These are phyloP conservation scores for Siniperca obscura DNA, from an alignment of 2,797 vertebrate species.

Conservation along the genomic window DNA sequence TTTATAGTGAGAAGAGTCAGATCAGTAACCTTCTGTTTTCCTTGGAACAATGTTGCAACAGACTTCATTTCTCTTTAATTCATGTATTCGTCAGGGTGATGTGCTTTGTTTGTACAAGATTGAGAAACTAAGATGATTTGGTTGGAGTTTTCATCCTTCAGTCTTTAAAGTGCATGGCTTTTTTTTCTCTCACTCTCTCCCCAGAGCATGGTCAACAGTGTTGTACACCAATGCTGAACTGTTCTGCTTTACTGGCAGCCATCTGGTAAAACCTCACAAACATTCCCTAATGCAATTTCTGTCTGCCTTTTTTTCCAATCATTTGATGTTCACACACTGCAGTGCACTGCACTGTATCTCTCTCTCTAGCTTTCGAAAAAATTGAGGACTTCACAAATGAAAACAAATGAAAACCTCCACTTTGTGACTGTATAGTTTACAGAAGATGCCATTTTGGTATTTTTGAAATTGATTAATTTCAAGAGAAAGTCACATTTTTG, in stretches of 20 bases:
- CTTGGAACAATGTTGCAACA: slow-evolving; percentile 30
- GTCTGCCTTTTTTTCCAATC: slow-evolving; percentile 56
- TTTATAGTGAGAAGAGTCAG: slow-evolving; percentile 22
- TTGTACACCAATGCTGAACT: slow-evolving; percentile 62
- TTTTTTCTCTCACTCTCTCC: slow-evolving; percentile 12
- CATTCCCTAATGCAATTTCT: slow-evolving; percentile 73
- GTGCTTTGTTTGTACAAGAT: slow-evolving; percentile 44
- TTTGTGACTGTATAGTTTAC: slow-evolving; percentile 17
- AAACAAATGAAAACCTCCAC: slow-evolving; percentile 37
- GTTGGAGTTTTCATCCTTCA: slow-evolving; percentile 49
- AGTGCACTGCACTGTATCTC: slow-evolving; percentile 28
- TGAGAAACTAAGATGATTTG: slow-evolving; percentile 60
- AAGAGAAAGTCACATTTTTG: neutral
- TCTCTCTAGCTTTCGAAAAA: slow-evolving; percentile 20
- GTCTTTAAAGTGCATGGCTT: slow-evolving; percentile 67
- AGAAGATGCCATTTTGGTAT: neutral
- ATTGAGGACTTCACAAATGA: slow-evolving; percentile 29
- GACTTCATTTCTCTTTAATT: slow-evolving; percentile 37
- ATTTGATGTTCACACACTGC: slow-evolving; percentile 69
- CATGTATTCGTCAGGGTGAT: slow-evolving; percentile 36
- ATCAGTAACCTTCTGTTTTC: slow-evolving; percentile 51
- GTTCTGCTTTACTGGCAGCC: slow-evolving; percentile 75
- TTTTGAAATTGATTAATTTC: neutral
- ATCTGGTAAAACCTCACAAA: slow-evolving; percentile 78
- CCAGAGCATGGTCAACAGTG: slow-evolving; percentile 57